These are phyloP conservation scores for Bubo blakistoni DNA, from an alignment of 2,113 vertebrate species.

Conservation along the genomic window DNA sequence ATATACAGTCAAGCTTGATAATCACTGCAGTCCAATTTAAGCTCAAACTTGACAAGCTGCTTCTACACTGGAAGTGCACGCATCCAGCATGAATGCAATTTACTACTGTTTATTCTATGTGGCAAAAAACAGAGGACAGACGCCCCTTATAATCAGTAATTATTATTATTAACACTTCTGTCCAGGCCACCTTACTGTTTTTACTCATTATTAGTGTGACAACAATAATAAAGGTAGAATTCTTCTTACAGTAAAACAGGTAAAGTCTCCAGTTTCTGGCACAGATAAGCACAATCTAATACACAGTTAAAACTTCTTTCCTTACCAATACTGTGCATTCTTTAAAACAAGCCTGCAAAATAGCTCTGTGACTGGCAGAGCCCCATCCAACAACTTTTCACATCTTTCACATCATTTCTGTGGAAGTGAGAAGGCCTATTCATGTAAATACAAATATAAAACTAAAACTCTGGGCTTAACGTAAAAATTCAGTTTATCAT, in stretches of 20 bases:
- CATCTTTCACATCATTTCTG: not conserved
- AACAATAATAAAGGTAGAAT: not conserved
- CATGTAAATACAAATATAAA: not conserved
- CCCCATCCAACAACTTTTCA: not conserved
- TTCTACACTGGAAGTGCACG: not conserved
- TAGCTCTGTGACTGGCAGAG: not conserved
- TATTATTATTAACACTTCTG: not conserved
- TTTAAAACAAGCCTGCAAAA: conserved; percentile 1
- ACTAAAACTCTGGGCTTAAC: not conserved
- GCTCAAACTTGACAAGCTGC: not conserved
- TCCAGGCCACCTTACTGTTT: not conserved
- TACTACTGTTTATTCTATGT: not conserved
- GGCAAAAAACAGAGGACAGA: not conserved
- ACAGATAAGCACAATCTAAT: not conserved
- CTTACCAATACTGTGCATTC: not conserved
- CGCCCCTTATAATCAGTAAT: not conserved
- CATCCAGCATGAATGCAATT: not conserved
- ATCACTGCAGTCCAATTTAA: not conserved
- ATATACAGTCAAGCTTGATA: not conserved
- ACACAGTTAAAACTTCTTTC: not conserved
- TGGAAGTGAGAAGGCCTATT: not conserved
- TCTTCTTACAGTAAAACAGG: not conserved
- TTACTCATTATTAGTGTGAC: not conserved
- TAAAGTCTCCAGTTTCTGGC: not conserved
- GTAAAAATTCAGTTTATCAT: not conserved